Conservation (phyloP, 1,140 invertebrate genomes). For the Saccostrea cuccullata region DNA sequence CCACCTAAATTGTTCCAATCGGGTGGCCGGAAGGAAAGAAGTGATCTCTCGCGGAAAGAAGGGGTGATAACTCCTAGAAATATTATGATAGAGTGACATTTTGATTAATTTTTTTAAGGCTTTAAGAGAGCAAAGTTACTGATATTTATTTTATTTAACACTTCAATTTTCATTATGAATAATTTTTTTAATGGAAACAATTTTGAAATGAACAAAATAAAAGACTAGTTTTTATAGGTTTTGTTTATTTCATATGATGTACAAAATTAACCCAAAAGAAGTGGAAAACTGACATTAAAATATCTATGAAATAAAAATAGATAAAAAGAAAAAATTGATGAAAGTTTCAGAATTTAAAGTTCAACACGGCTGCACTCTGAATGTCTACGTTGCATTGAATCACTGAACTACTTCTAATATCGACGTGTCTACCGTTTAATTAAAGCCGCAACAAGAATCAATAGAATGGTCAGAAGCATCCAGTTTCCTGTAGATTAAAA, state of each 20-base stretch:
- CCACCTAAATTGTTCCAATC: slow-evolving; percentile 12
- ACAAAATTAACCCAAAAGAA: too few species aligned
- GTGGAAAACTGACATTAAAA: too few species aligned
- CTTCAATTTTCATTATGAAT: too few species aligned
- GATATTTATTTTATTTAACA: neutral
- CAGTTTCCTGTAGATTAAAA: neutral
- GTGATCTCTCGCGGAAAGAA: slow-evolving; percentile 31
- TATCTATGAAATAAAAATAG: too few species aligned
- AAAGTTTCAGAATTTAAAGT: neutral
- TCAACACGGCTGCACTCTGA: neutral
- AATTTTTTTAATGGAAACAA: neutral
- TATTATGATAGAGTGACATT: slow-evolving; percentile 18
- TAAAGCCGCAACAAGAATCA: neutral
- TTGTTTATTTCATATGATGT: neutral
- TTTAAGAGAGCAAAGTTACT: neutral
- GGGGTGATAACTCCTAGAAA: slow-evolving; percentile 40
- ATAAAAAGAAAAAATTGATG: too few species aligned
- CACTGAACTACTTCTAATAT: neutral
- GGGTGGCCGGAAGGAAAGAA: slow-evolving; percentile 28
- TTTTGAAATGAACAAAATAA: neutral
- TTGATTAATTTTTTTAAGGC: neutral
- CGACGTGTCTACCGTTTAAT: neutral
- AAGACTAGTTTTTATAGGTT: neutral
- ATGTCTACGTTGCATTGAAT: neutral
- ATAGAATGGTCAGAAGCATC: neutral